phyloP scores from a whole-genome alignment of 2,888 invertebrate species.

The Limnephilus auricula region DNA sequence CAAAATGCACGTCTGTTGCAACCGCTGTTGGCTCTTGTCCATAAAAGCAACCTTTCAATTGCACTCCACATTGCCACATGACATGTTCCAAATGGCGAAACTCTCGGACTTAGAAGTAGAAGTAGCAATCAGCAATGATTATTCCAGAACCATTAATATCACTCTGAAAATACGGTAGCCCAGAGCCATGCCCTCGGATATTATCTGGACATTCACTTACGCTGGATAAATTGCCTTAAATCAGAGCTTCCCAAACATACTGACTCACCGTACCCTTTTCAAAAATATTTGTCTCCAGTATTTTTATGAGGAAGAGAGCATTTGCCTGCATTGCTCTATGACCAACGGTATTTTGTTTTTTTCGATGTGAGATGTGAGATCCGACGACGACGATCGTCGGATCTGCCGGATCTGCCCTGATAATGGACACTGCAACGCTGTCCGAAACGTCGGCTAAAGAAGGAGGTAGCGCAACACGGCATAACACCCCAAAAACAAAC shows the following conservation, averaged over 20 bases:
- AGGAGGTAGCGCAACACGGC: no score
- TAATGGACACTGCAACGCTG: no score
- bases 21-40: constrained; percentile 8
- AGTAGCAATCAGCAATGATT: background rate
- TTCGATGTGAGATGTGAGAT: no score
- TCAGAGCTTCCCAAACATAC: background rate
- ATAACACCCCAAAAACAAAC: no score
- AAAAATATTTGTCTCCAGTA: background rate
- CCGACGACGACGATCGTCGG: no score
- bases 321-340: no score
- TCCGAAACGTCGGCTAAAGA: no score
- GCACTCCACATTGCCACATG: constrained; percentile 24
- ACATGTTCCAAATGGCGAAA: background rate
- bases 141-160: background rate
- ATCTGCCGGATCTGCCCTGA: no score
- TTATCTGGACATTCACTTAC: background rate
- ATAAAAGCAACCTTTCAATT: constrained; percentile 32
- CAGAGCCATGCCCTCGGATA: background rate
- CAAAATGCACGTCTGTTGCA: constrained; percentile 40
- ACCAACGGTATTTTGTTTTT: no score
- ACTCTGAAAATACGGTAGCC: background rate
- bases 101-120: background rate
- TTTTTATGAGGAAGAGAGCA: no score
- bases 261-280: background rate
- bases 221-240: background rate